Conservation (phyloP, 1,140 invertebrate species). For the Solenopsis invicta region DNA sequence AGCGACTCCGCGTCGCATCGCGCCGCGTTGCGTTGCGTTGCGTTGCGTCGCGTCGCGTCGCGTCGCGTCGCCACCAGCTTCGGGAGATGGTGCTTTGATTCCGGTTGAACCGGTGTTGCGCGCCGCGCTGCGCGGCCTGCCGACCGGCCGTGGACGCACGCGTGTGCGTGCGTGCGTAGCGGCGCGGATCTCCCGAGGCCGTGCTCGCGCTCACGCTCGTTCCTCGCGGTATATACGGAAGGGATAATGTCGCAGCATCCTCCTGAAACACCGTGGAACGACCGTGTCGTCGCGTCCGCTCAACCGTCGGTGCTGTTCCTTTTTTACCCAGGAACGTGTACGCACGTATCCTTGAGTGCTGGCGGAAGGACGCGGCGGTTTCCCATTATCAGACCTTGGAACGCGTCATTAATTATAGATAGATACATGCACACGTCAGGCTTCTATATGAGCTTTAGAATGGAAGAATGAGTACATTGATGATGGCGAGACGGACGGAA, state of each 20-base stretch:
- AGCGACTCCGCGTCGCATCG: slow-evolving; percentile 1
- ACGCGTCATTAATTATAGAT: slow-evolving; percentile 40
- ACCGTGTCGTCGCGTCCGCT: slow-evolving; percentile 69
- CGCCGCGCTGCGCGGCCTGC: too few relatives aligned
- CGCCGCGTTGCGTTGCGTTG: too few relatives aligned
- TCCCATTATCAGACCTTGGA: slow-evolving; percentile 30
- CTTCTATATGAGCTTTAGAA: slow-evolving; percentile 22
- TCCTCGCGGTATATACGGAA: slow-evolving; percentile 62
- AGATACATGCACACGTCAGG: slow-evolving; percentile 20
- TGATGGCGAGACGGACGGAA: slow-evolving; percentile 32
- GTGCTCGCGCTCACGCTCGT: slow-evolving; percentile 38
- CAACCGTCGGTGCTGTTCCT: slow-evolving; percentile 7
- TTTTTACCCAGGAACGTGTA: slow-evolving; percentile 29
- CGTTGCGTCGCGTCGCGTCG: too few relatives aligned
- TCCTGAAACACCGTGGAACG: slow-evolving; percentile 71
- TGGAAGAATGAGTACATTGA: slow-evolving; percentile 45
- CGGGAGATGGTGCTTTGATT: slow-evolving; percentile 76
- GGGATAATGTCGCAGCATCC: slow-evolving; percentile 75
- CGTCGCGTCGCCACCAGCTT: slow-evolving; percentile 37
- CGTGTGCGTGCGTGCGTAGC: slow-evolving; percentile 66
- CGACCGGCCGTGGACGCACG: slow-evolving; percentile 59
- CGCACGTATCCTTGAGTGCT: slow-evolving; percentile 40
- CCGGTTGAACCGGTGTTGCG: slow-evolving; percentile 80
- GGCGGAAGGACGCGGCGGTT: slow-evolving; percentile 26
- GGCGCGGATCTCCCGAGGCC: slow-evolving; percentile 44